A percentile compares a stretch with the other conserved stretches of the same genome.
Conservation (phyloP, 2,888 invertebrate genomes). For the Lobophora halterata region DNA sequence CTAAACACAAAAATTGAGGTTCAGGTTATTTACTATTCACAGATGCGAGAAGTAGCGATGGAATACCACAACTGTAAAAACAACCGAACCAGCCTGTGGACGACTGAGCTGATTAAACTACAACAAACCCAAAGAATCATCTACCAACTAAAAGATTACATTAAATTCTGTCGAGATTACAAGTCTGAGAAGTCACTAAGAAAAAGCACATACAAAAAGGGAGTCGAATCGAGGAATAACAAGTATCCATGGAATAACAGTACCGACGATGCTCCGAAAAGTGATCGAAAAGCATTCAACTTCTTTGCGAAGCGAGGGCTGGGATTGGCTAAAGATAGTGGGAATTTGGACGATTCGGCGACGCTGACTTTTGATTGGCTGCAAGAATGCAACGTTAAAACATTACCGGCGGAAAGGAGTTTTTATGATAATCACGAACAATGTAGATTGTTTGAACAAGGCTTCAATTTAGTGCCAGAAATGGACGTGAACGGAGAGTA, state of each 20-base stretch:
- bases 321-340: constrained; percentile 48
- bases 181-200: constrained; percentile 54
- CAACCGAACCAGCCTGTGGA: constrained; percentile 72
- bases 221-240: constrained; percentile 60
- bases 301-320: constrained; percentile 61
- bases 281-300: constrained; percentile 49
- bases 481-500: constrained; percentile 44
- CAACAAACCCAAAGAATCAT: constrained; percentile 65
- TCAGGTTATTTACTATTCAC: constrained; percentile 31
- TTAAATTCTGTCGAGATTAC: constrained; percentile 60
- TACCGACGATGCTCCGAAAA: constrained; percentile 56
- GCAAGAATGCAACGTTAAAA: constrained; percentile 54
- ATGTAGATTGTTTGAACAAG: constrained; percentile 56
- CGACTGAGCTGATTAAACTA: constrained; percentile 62
- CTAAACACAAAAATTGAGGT: no score
- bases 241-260: constrained; percentile 69
- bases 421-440: constrained; percentile 61
- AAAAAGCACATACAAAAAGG: constrained; percentile 46
- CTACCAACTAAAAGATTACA: constrained; percentile 63
- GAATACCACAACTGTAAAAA: constrained; percentile 86
- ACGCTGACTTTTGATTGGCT: constrained; percentile 51
- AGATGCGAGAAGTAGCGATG: constrained; percentile 87
- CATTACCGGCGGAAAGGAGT: constrained; percentile 59
- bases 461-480: constrained; percentile 34
- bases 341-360: constrained; percentile 47